Base-by-base conservation (phyloP, 2,888 invertebrate genomes). In the Conistra vaccinii region DNA sequence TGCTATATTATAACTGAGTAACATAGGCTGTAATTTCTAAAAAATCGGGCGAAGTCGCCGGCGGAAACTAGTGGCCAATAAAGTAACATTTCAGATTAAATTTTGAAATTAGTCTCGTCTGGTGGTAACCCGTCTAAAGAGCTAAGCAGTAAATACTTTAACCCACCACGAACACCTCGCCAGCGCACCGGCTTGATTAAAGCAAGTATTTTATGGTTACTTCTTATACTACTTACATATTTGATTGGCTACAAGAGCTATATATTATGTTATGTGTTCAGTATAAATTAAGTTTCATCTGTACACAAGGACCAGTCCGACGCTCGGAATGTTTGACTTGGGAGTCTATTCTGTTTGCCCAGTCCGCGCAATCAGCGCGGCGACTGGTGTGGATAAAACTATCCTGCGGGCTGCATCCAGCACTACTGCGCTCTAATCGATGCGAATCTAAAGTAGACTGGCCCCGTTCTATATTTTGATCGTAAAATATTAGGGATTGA, bases 331-430 rank as follows among this genome's bases (percentile, higher is more conserved):
- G 86, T 94, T 92, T 94, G 92, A 91, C 77, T 93, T 93, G 89
- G 91, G 89, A 91, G 83, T 90, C 88, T 74, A 86, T 84, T 81
- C 83, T 93, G 91, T 94, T 94, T 93, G 90, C 85, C 84, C 84
- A 89, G 91, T 89, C 89, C 90, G 91, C 88, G 92, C 93, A 94
- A 94, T 94, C 94, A 94, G 92, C 86, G 88, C 78, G 76, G 62
- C 67, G 73, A 87, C 84, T 88, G 84, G 80, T 78, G 78, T 78
- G 69, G 70, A 70, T 82, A 81, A 83, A 86, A 85, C 81, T 83
- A 81, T 80, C 80, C 80, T 77, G 83, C 69, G 83, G 82, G 61
- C 71, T 77, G 85, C 80, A 81, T 51, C 69, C 60, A 76, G 71
- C 77, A 71, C 72, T 63, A 65, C 66, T 70, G 80, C 74, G 69